A percentile compares a stretch with the other conserved stretches of the same genome.
These are phyloP conservation scores for Chlorodrepanis virens DNA, from an alignment of 2,113 vertebrate species.

Conservation along the genomic window DNA sequence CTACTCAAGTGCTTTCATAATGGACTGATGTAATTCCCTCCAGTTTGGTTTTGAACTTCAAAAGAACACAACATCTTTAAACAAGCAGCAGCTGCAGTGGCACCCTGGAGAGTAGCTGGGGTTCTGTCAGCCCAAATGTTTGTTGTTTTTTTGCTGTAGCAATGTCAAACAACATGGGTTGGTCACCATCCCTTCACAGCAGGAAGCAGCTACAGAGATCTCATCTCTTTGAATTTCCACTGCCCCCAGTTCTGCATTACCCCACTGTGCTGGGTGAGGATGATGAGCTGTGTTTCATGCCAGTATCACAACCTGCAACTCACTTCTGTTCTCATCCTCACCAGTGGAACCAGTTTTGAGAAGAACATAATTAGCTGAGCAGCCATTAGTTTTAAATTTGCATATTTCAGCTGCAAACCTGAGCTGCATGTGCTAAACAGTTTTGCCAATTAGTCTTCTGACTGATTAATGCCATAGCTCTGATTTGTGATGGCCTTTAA, in stretches of 20 bases:
- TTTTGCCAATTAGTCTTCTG: neutral
- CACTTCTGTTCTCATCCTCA: neutral
- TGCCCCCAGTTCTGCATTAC: neutral
- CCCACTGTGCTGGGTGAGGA: neutral
- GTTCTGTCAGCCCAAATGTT: neutral
- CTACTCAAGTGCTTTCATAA: neutral
- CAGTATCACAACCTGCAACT: neutral
- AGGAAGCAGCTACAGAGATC: neutral
- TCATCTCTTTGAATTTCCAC: neutral
- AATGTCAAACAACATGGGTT: neutral
- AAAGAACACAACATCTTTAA: neutral
- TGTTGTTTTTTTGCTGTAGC: neutral
- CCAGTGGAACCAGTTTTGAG: neutral
- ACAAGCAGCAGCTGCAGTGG: slow-evolving; percentile 14
- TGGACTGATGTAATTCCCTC: neutral
- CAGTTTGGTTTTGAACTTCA: slow-evolving; percentile 37
- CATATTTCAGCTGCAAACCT: neutral
- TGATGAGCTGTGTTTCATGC: neutral
- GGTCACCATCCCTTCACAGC: neutral
- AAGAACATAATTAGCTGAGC: neutral
- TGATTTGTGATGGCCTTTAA: neutral
- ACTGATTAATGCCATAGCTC: neutral
- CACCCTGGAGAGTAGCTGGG: neutral
- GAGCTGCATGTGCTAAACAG: neutral
- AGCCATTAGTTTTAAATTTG: neutral